Evolutionary conservation across 2,797 vertebrate species (phyloP), one percentile per base, ranked within the genome.

Genomic region (Pogoniulus pusillus): DNA sequence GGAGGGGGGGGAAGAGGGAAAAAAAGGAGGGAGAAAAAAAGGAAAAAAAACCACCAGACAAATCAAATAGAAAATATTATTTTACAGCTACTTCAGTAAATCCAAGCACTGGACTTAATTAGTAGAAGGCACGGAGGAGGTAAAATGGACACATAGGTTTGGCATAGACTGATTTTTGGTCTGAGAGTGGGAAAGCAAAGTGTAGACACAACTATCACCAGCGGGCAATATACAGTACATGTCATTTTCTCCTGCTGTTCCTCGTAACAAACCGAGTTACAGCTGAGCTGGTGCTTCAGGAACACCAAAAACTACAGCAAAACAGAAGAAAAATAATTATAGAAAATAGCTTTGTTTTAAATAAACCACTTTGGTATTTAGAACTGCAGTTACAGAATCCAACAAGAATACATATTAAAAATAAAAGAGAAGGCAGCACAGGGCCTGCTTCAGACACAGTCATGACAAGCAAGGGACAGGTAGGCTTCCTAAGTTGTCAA

Each of bases 361-460:
- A 41, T 7, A 41, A 41, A 41, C 15, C 41, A 41, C 41, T 96
- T 97, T 91, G 96, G 91, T 95, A 96, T 96, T 94, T 80, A 96
- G 95, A 96, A 94, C 91, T 95, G 96, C 81, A 94, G 91, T 97
- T 96, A 97, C 91, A 97, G 91, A 96, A 96, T 91, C 97, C 91
- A 95, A 95, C 85, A 96, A 97, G 97, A 97, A 96, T 97, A 98
- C 97, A 98, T 82, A 93, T 96, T 24, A 15, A 6, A 41, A 41
- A 24, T 12, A 12, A 23, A 97, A 97, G 12, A 49, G 47, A 23
- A 23, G 22, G 47, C 47, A 49, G 95, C 96, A 97, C 98, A 98
- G 98, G 98, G 97, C 98, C 98, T 49, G 47, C 93, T 97, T 96
- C 96, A 95, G 96, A 97, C 97, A 97, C 85, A 96, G 90, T 7